phyloP scores from a whole-genome alignment of 2,888 invertebrate species.

The Empis livida region DNA sequence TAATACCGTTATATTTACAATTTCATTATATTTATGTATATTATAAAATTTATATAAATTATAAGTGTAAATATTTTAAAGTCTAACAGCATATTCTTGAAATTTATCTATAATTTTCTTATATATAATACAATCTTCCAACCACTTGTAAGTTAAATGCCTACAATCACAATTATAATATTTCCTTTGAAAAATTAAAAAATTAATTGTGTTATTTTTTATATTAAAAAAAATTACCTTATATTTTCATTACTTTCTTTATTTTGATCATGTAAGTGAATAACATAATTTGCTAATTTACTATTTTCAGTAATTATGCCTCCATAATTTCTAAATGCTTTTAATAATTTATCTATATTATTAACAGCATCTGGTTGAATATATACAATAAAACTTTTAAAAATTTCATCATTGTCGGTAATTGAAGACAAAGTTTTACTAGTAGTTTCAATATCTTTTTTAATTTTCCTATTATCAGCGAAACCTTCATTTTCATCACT shows the following conservation, averaged over 20 bases:
- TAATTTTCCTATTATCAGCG: neutral
- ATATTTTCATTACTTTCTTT: conserved; percentile 11
- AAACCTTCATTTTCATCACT: neutral
- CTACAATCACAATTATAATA: conserved; percentile 22
- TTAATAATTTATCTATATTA: conserved; percentile 2
- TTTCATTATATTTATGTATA: no score
- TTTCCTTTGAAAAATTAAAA: conserved; percentile 16
- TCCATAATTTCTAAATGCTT: conserved; percentile 14
- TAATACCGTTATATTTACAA: no score
- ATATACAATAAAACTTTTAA: conserved; percentile 11
- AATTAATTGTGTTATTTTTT: neutral
- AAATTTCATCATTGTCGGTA: conserved; percentile 4
- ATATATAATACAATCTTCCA: conserved; percentile 20
- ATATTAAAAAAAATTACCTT: neutral
- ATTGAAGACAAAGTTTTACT: neutral
- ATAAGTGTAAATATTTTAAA: no score
- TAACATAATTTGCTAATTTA: conserved; percentile 18
- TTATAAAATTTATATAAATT: no score
- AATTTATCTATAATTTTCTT: conserved; percentile 10
- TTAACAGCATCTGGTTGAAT: conserved; percentile 6
- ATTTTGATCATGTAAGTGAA: conserved; percentile 10
- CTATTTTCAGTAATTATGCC: conserved; percentile 20
- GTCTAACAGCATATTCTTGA: conserved; percentile 8
- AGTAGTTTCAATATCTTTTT: conserved; percentile 4
- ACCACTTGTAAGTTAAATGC: conserved; percentile 26